Percentiles rank a stretch among this genome's conserved stretches.
Conservation (phyloP, 2,888 invertebrate genomes). For the Agrotis segetum region DNA sequence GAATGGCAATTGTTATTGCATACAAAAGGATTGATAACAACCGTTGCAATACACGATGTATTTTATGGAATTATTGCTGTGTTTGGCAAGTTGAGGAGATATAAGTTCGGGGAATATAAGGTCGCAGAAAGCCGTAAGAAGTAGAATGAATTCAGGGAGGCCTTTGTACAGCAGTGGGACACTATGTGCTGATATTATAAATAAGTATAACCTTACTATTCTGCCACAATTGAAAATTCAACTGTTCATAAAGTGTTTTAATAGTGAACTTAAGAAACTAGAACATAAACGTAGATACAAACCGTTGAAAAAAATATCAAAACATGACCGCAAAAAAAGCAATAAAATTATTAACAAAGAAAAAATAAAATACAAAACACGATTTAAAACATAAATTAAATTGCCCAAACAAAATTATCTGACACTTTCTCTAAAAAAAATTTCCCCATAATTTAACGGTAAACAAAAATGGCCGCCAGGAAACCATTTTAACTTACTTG, state of each 20-base stretch:
- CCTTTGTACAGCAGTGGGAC: too few relatives aligned
- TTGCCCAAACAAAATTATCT: constrained; percentile 10
- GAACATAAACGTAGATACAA: too few relatives aligned
- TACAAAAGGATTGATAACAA: neutral
- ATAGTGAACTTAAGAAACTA: too few relatives aligned
- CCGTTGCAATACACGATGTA: neutral
- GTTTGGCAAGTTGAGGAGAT: too few relatives aligned
- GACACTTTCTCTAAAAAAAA: neutral
- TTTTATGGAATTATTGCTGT: too few relatives aligned
- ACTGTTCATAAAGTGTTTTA: too few relatives aligned
- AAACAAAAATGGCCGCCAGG: constrained; percentile 20
- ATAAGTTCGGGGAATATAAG: too few relatives aligned
- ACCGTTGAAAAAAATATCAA: neutral
- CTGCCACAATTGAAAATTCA: too few relatives aligned
- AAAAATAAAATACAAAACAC: neutral
- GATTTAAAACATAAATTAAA: neutral
- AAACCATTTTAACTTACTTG: constrained; percentile 34
- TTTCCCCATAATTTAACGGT: neutral
- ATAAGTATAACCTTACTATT: too few relatives aligned
- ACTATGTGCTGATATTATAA: too few relatives aligned
- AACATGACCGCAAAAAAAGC: neutral
- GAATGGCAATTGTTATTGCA: neutral
- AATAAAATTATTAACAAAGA: neutral
- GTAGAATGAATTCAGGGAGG: too few relatives aligned
- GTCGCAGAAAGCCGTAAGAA: too few relatives aligned